Base-by-base conservation (phyloP, 2,113 vertebrate species). In the Rattus norvegicus region DNA sequence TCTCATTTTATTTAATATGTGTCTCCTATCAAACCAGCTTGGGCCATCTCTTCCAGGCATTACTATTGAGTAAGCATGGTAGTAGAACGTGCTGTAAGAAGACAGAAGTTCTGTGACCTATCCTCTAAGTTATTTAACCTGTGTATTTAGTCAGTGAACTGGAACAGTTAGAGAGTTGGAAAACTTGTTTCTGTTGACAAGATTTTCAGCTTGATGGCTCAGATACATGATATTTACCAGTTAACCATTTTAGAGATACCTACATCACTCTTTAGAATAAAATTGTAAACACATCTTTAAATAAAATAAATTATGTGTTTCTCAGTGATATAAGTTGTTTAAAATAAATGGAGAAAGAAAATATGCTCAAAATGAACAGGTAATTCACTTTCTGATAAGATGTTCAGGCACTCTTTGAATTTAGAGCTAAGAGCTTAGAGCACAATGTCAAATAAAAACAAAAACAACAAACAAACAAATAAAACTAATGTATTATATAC, bases 131-230 rank as follows among this genome's bases (percentile, higher is more conserved):
- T 92, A 30, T 95, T 97, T 96, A 93, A 84, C 69, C 97, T 59
- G 4, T 43, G 75, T 75, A 97, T 97, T 95, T 79, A 91, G 16
- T 70, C 92, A 97, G 70, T 97, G 98, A 98, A 97, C 96, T 97
- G 96, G 73, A 98, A 98, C 93, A 33, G 33, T 39, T 26, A 96
- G 91, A 96, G 94, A 97, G 95, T n/a, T 87, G n/a, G 61, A 94
- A 95, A 93, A 88, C 93, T 96, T 96, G 85, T 96, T 97, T 98
- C 92, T 95, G 65, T 96, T 98, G 98, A 98, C 98, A 98, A 84
- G 86, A 36, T 97, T 98, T 98, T 98, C 95, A 93, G 91, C 87
- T 61, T 95, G 81, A 97, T 93, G 85, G 80, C 75, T 90, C 43
- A 59, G 85, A 97, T 91, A 97, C 80, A 87, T 12, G 9, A 39